Evolutionary conservation across 2,113 vertebrate genomes (phyloP), one percentile per base, ranked within the genome.

Genomic region (Hypanus sabinus): DNA sequence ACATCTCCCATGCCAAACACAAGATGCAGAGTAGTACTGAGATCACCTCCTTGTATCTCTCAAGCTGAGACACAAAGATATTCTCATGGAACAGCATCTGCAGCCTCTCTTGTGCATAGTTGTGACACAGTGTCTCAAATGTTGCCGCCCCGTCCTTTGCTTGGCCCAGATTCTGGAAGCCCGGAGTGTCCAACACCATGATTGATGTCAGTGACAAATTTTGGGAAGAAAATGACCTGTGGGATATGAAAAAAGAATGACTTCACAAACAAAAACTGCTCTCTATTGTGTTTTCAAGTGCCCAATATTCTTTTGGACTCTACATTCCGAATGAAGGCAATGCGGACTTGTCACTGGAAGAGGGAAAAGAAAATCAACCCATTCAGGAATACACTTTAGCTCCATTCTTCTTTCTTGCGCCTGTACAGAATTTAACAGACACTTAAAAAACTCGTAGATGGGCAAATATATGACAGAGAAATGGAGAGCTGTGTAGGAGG

Each of bases 81-180:
- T 97, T 96, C 95, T 96, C 95, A 5, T 98, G 96, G 95, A 97
- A 97, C 5, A 98, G 97, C n/a, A 97, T 96, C 95, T 98, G 98
- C 94, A 99, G 96, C 8, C 98, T 96, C 96, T 99, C 99, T 0
- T 99, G 98, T 30, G 97, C 60, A 0, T 99, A 99, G 95, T 99
- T 99, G 96, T 97, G 97, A 79, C 98, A 98, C 93, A 99, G 96
- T 94, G 99, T 99, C 0, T 99, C 96, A 0, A 99, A 99, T 30
- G 97, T 97, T 0, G 97, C 99, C 0, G 97, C 98, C 0, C 98
- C 96, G 83, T 98, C 97, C 0, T 95, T 95, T 5, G 95, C 95
- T 94, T 98, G 97, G 80, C 98, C 96, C 0, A 98, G 99, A 96
- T 97, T 99, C 94, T 97, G 97, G 55, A 98, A 97, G 94, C 99